Base-by-base conservation (phyloP, 2,888 invertebrate species). In the Drosophila quinaria region DNA sequence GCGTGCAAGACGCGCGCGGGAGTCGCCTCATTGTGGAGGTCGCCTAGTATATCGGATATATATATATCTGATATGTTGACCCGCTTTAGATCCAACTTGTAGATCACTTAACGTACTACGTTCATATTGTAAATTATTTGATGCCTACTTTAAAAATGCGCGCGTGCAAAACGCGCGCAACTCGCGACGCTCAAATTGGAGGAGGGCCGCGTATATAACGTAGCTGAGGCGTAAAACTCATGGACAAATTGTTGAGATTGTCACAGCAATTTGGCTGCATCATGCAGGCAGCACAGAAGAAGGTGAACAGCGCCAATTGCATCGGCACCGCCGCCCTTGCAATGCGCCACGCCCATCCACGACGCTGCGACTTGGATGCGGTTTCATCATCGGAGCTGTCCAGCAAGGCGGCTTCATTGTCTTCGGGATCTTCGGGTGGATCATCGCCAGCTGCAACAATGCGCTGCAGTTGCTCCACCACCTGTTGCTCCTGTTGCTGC, bases 181-280 rank as follows among this genome's bases (percentile, higher is more conserved):
- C 19, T 19, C 52, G 62, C n/a, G 29, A 25, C 73, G 77, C 90
- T 95, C 94, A 96, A 87, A 96, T 95, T 19, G 96, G 96, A 70
- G 96, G 96, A 42, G 96, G 96, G 70, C 96, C 96, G 73, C 95
- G 94, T 60, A 96, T 94, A 89, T 96, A 96, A 77, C 95, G 95
- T 80, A 97, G 93, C 90, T 96, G 96, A 15, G 96, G 96, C 67
- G 95, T 94, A 58, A 96, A 93, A 52, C 95, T 95, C 91, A 96
- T 94, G 71, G 95, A 95, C 81, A 96, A 94, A 88, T 95, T 96
- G 92, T 96, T 96, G 85, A 96, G 94, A 74, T 95, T 94, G 92
- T 96, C 96, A 93, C 96, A 96, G 91, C 96, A 96, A 56, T 95
- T 95, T 1, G 96, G 96, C 87, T 96, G 96, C 89, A 96, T 93